These are phyloP conservation scores for Battus philenor DNA, from an alignment of 1,140 invertebrate genomes.

Conservation along the genomic window DNA sequence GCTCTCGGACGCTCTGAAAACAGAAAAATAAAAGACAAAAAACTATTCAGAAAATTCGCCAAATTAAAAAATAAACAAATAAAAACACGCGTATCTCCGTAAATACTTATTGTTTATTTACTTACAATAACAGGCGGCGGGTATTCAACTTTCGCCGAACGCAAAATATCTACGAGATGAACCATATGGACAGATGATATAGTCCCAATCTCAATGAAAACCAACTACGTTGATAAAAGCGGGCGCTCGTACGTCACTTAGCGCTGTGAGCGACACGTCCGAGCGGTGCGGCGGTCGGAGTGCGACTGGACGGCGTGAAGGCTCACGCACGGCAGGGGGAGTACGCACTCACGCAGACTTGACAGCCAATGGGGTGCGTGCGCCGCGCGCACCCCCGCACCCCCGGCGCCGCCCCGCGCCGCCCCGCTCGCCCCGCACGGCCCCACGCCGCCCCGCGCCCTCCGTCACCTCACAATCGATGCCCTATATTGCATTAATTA, in stretches of 20 bases:
- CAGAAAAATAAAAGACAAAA: constrained; percentile 1
- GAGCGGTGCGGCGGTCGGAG: constrained; percentile 37
- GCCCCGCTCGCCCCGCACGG: too few relatives aligned
- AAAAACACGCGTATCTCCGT: constrained; percentile 28
- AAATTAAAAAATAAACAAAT: constrained; percentile 38
- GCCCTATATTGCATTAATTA: constrained; percentile 77
- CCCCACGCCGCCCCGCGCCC: constrained; percentile 53
- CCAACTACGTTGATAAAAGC: constrained; percentile 35
- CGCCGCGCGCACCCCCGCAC: constrained; percentile 64
- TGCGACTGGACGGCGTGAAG: constrained; percentile 62
- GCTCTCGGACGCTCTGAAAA: constrained; percentile 4
- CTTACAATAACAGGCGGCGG: constrained; percentile 75
- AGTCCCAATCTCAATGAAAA: constrained; percentile 54
- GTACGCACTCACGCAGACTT: constrained; percentile 69
- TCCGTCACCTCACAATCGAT: constrained; percentile 75
- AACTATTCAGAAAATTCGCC: constrained; percentile 15
- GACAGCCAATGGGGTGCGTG: constrained; percentile 75
- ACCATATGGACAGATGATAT: constrained; percentile 76
- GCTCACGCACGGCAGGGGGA: constrained; percentile 62
- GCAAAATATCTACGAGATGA: constrained; percentile 76
- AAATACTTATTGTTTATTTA: constrained; percentile 41
- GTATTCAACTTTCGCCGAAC: constrained; percentile 75
- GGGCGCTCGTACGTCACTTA: constrained; percentile 41
- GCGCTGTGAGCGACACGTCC: constrained; percentile 34
- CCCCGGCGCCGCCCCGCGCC: constrained; percentile 46